A percentile compares a stretch with the other conserved stretches of the same genome.
Conservation (phyloP, 2,888 invertebrate species). For the Meliscaeva auricollis region DNA sequence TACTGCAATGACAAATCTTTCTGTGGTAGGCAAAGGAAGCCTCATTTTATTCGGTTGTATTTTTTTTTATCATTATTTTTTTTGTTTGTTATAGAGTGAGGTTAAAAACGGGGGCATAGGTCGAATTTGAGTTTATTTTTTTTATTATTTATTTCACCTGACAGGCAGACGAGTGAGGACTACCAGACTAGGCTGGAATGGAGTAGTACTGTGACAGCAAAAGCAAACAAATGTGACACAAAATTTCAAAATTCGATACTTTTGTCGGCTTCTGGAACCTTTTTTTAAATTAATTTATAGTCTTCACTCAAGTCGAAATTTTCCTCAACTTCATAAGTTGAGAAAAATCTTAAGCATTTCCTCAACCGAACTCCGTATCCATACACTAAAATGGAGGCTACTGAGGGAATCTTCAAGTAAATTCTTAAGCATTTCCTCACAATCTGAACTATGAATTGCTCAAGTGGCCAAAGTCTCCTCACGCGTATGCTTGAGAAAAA, state of each 20-base stretch:
- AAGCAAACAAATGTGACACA: not conserved
- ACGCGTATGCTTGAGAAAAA: too few species aligned
- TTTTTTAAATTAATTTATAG: too few species aligned
- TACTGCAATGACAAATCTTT: slow-evolving; percentile 73
- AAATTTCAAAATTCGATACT: not conserved
- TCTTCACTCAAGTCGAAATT: too few species aligned
- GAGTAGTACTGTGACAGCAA: not conserved
- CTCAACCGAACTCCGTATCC: too few species aligned
- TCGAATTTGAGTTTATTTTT: slow-evolving; percentile 39
- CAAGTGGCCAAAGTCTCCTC: too few species aligned
- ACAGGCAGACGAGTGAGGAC: slow-evolving; percentile 9
- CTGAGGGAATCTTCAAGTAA: too few species aligned
- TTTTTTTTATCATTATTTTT: not conserved
- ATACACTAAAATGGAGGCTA: too few species aligned
- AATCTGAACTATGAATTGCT: too few species aligned
- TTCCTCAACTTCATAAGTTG: too few species aligned
- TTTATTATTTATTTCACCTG: slow-evolving; percentile 41
- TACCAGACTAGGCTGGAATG: slow-evolving; percentile 4
- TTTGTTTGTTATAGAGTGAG: slow-evolving; percentile 7
- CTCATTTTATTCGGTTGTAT: slow-evolving; percentile 27
- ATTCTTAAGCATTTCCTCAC: too few species aligned
- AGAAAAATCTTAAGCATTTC: too few species aligned
- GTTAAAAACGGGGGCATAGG: slow-evolving; percentile 40
- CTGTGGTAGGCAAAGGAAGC: slow-evolving; percentile 50
- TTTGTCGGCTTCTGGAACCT: too few species aligned